phyloP scores from a whole-genome alignment of 2,797 vertebrate genomes.

The Luscinia megarhynchos region DNA sequence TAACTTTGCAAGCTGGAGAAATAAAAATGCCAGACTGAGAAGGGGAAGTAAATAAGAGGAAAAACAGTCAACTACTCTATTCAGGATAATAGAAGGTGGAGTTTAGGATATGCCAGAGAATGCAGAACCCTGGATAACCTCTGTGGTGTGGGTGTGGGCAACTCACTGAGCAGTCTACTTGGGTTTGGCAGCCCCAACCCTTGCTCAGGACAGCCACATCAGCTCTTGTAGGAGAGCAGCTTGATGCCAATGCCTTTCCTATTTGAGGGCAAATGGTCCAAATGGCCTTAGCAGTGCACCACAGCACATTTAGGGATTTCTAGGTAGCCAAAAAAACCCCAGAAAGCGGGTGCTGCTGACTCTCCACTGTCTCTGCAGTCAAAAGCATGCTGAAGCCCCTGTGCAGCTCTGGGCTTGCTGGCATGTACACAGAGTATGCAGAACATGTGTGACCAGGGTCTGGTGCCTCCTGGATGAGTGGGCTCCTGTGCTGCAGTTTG shows the following conservation, averaged over 20 bases:
- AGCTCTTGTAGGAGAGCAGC: not conserved
- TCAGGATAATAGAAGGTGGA: conserved; percentile 26
- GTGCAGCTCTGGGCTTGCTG: not conserved
- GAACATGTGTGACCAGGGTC: not conserved
- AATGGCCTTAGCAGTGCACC: not conserved
- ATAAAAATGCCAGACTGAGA: not conserved
- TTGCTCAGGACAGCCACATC: not conserved
- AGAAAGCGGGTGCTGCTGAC: not conserved
- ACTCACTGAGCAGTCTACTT: not conserved
- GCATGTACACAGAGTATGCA: rapidly evolving
- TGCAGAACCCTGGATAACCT: conserved; percentile 39
- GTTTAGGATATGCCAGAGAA: not conserved
- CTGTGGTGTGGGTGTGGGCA: not conserved
- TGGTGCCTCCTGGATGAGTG: not conserved
- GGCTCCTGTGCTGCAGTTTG: not conserved
- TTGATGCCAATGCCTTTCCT: rapidly evolving
- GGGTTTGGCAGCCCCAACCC: not conserved
- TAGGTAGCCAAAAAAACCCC: not conserved
- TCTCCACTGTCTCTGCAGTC: not conserved
- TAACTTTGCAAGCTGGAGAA: not conserved
- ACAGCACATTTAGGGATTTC: not conserved
- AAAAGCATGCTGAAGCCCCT: not conserved
- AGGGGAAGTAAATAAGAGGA: conserved; percentile 11
- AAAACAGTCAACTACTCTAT: not conserved
- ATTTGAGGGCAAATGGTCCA: not conserved